Percentiles rank a stretch among this genome's conserved stretches.
Evolutionary conservation across 1,140 invertebrate species (phyloP).

Genomic region (Nymphalis io): DNA sequence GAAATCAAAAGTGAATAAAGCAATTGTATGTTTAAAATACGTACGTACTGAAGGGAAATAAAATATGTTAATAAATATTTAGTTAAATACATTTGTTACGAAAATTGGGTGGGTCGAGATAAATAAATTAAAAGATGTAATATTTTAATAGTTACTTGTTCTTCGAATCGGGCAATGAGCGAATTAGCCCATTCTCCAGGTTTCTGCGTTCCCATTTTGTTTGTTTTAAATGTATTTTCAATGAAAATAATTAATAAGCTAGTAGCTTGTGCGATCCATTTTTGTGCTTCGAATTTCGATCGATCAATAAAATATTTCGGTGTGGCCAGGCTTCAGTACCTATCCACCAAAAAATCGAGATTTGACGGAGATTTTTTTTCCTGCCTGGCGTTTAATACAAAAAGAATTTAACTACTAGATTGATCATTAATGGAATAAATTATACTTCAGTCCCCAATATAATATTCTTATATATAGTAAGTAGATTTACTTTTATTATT

Average conservation of each 20-base stretch:
- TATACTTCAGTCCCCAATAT: too few species aligned
- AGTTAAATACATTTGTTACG: constrained; percentile 17
- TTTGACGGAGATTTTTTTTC: too few species aligned
- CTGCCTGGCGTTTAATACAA: too few species aligned
- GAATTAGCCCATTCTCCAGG: constrained; percentile 98
- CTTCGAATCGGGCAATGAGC: constrained; percentile 95
- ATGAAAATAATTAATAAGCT: constrained; percentile 38
- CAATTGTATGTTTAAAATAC: background rate
- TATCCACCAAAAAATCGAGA: too few species aligned
- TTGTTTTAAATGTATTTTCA: constrained; percentile 22
- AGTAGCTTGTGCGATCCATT: constrained; percentile 37
- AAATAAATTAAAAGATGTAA: constrained; percentile 36
- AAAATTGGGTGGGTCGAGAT: constrained; percentile 47
- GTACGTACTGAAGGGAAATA: background rate
- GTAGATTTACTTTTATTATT: too few species aligned
- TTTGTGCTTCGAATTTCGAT: constrained; percentile 36
- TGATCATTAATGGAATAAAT: too few species aligned
- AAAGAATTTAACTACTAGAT: too few species aligned
- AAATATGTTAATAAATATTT: background rate
- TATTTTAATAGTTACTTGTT: constrained; percentile 87
- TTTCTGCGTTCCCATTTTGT: constrained; percentile 94
- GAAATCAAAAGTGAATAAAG: background rate
- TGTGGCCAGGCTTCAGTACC: background rate
- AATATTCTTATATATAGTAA: too few species aligned
- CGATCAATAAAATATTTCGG: constrained; percentile 13